Percentiles rank a stretch among this genome's conserved stretches.
phyloP scores from a whole-genome alignment of 2,113 vertebrate genomes.

The Nothocercus nigrocapillus region DNA sequence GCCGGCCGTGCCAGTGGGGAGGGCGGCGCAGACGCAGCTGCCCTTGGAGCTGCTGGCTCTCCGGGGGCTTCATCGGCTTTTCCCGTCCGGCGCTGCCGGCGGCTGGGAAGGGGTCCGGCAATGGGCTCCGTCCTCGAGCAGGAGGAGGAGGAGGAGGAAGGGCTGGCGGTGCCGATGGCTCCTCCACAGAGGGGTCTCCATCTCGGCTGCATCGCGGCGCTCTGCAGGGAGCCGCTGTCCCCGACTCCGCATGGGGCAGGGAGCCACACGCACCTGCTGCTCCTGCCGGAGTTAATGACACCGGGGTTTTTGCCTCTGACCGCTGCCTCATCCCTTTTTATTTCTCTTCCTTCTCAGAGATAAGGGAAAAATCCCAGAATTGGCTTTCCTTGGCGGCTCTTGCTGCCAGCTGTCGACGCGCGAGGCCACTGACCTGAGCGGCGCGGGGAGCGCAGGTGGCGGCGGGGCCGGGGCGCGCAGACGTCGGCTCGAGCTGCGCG shows the following conservation, averaged over 20 bases:
- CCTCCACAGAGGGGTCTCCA: background rate
- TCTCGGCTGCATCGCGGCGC: background rate
- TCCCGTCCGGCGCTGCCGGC: no score
- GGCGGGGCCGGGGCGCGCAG: no score
- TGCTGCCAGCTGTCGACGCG: background rate
- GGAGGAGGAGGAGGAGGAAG: background rate
- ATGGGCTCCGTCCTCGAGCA: no score
- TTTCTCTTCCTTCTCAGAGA: background rate
- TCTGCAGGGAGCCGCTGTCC: background rate
- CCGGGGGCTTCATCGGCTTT: no score
- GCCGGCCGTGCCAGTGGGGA: background rate
- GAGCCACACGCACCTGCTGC: background rate
- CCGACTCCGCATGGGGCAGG: background rate
- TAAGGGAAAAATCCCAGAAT: background rate
- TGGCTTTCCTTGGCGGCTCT: background rate
- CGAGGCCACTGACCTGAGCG: background rate
- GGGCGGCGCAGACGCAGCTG: rapidly evolving
- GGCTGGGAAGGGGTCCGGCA: no score
- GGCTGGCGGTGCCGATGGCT: background rate
- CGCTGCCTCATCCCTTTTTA: background rate
- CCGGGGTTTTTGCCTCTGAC: background rate
- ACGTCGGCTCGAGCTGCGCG: no score
- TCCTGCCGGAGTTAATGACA: background rate
- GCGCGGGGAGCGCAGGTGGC: no score
- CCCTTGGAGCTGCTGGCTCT: no score